phyloP scores from a whole-genome alignment of 2,113 vertebrate species.

The Alces alces region DNA sequence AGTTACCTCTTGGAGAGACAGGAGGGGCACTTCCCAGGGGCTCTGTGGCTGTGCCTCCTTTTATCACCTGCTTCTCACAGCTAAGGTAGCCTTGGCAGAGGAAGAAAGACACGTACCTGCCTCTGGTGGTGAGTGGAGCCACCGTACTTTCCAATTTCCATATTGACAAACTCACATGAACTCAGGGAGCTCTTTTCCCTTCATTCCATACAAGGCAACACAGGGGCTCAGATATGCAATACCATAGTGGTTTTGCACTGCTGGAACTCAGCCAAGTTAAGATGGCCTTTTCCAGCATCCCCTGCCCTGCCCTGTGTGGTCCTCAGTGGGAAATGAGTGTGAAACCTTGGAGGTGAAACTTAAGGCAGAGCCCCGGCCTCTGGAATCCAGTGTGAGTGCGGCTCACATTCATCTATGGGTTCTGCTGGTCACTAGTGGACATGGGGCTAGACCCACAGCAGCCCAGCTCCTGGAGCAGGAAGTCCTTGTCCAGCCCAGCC shows the following conservation, averaged over 20 bases:
- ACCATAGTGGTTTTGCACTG: background rate
- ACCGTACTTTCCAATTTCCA: background rate
- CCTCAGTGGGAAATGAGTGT: background rate
- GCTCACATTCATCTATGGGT: fast-evolving
- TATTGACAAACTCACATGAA: background rate
- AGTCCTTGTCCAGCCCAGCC: background rate
- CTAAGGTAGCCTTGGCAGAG: no score
- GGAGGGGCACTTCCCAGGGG: background rate
- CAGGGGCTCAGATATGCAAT: background rate
- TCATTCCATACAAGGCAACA: background rate
- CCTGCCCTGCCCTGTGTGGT: background rate
- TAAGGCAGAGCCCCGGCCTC: background rate
- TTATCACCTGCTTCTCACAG: background rate
- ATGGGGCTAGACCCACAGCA: fast-evolving
- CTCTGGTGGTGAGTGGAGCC: background rate
- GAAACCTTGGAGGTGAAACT: background rate
- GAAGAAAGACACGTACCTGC: background rate
- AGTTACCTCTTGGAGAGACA: background rate
- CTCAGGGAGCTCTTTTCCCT: background rate
- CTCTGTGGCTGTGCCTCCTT: fast-evolving
- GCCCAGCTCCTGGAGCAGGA: fast-evolving
- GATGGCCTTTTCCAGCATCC: background rate
- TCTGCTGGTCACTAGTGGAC: background rate
- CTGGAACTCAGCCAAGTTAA: background rate
- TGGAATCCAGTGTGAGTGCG: fast-evolving